Base-by-base conservation (phyloP, 2,888 invertebrate genomes). In the Eupithecia centaureata region DNA sequence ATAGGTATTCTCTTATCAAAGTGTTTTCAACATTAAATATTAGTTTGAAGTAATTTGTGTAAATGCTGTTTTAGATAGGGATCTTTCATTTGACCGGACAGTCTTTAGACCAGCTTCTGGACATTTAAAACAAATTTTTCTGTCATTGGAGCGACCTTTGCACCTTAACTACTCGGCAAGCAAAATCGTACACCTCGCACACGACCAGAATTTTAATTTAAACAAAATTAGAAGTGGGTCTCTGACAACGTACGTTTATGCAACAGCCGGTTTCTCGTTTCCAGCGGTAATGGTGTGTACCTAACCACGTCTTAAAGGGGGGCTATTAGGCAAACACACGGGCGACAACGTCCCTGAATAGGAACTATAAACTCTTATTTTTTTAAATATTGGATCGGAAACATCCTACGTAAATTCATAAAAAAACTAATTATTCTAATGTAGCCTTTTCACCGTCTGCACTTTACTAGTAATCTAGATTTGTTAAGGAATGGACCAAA, bases 121-220 rank as follows among this genome's bases (percentile, higher is more conserved):
- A 42, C 18, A 22, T 47, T 3, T 12, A 27, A 42, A 63, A 12
- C 18, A 12, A 27, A n/a, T 54, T 13, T 42, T 27, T 54, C 22
- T 52, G 54, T 25, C 60, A 66, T 66, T 61, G 32, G 47, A 42
- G 15, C 63, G 52, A 70, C 63, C 61, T 63, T 61, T 66, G 63
- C 52, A 58, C 58, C 47, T 35, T 52, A 61, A 66, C 61, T 54
- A 33, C 47, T 33, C 54, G 42, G 64, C 64, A 67, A 62, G 58
- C 59, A 62, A 52, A 74, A 72, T 67, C 63, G 33, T 38, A 22
- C 42, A 61, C 52, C 52, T 18, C 33, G 59, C 32, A 69, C 71
- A 51, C 30, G 72, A 70, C 66, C 62, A 65, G 75, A 73, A 72
- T 75, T 51, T 69, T 66, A 72, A 75, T 67, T 61, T 61, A 70